Conservation (phyloP, 2,888 invertebrate genomes). For the Chaetoderma sp. region DNA sequence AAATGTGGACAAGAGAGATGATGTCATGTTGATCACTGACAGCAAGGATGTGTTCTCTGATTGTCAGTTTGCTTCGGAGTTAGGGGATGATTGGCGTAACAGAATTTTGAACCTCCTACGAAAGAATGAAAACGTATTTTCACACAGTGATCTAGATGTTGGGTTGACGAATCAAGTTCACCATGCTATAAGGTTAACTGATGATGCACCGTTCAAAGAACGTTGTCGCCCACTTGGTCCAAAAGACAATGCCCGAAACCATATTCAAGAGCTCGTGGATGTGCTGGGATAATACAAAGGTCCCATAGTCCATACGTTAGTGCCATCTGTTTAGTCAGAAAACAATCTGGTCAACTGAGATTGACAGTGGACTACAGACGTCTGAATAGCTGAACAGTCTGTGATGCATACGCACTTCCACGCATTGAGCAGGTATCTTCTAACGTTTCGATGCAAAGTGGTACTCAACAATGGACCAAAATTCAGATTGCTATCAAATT, state of each 20-base stretch:
- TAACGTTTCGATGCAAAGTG: too few species aligned
- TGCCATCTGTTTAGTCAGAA: slow-evolving; percentile 1
- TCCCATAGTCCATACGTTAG: background rate
- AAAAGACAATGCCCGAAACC: background rate
- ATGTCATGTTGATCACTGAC: too few species aligned
- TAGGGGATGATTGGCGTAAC: too few species aligned
- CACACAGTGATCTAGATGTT: background rate
- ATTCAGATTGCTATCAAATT: too few species aligned
- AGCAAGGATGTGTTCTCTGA: too few species aligned
- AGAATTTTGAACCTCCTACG: background rate
- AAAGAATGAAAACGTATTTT: background rate
- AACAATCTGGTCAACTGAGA: background rate
- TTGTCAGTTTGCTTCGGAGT: too few species aligned
- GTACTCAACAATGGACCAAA: too few species aligned
- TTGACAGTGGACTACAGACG: background rate
- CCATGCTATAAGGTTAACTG: background rate
- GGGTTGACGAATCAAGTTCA: background rate
- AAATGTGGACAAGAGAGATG: too few species aligned
- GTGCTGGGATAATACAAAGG: background rate
- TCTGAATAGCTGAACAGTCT: background rate
- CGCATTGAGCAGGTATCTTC: too few species aligned
- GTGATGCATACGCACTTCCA: background rate
- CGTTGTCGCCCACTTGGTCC: background rate
- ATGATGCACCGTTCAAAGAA: slow-evolving; percentile 1
- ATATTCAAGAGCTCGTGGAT: background rate